Evolutionary conservation across 2,888 invertebrate genomes (phyloP), one percentile per base, ranked within the genome.

Genomic region (Cataglyphis rosenhaueri): DNA sequence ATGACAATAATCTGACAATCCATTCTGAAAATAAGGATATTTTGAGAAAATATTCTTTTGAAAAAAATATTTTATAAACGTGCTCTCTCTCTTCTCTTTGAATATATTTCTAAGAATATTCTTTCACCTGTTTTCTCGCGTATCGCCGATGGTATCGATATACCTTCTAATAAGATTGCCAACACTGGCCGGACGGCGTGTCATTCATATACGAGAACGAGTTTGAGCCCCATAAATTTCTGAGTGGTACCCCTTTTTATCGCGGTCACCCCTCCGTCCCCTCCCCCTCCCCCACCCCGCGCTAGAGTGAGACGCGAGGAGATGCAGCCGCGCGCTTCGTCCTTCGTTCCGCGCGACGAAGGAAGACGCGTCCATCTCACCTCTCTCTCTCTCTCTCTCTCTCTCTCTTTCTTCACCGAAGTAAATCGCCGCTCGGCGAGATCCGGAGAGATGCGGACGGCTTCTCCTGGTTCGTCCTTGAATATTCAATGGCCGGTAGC

Each of bases 401-500:
- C 35, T 35, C 0, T 35, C 35, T 35, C 35, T 35, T 6, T 35
- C 35, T 35, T 6, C 35, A 35, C 6, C 35, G 6, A 35, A 5
- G 59, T 44, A 55, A 78, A 71, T 29, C 71, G 76, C 55, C 68
- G 29, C 29, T 38, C 76, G 78, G 35, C 73, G 44, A 55, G 44
- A 55, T 59, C 71, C 59, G 78, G 44, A n/a, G 52, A 52, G 52
- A 59, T 44, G 44, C 73, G 65, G 52, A 48, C 74, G 73, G 44
- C 73, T 57, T 57, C 64, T 65, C 70, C 76, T 76, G 76, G 70
- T 71, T 79, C 85, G 87, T 81, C 85, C 90, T 90, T 90, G 89
- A 90, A 89, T 88, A 87, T 83, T 81, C 84, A 89, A 88, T 82
- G 84, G 66, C 85, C 85, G 75, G 85, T 73, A 83, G 75, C 89